phyloP scores from a whole-genome alignment of 2,797 vertebrate species.

The Pachyuromys duprasi region DNA sequence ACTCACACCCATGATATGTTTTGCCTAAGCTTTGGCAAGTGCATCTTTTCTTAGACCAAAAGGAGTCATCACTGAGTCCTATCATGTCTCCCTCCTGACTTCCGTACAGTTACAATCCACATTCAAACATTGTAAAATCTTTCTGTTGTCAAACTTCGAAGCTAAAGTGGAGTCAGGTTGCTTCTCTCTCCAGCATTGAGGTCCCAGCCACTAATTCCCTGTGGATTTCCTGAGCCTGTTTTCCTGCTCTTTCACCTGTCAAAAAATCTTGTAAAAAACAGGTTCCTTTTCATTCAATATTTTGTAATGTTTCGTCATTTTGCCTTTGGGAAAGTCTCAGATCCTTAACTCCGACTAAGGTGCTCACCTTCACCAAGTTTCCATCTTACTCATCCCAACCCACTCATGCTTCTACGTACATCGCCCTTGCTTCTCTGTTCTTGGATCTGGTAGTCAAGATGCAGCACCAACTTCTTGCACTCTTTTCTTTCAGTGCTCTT shows the following conservation, averaged over 20 bases:
- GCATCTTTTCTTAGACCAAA: background rate
- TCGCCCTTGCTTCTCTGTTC: background rate
- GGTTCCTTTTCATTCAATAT: background rate
- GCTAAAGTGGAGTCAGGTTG: too few relatives aligned
- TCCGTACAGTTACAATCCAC: background rate
- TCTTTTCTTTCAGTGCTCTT: background rate
- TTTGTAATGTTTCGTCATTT: conserved; percentile 25
- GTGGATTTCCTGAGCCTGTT: background rate
- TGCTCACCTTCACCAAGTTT: background rate
- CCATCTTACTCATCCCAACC: background rate
- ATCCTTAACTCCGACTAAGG: background rate
- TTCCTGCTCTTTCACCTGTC: background rate
- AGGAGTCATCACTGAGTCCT: background rate
- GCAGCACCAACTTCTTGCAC: background rate
- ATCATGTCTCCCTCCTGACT: background rate
- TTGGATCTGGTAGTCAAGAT: background rate
- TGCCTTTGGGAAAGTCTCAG: conserved; percentile 9
- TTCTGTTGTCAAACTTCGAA: background rate
- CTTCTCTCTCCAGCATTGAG: background rate
- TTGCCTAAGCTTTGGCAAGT: background rate
- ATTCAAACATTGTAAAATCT: background rate
- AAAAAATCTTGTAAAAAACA: background rate
- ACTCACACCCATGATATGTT: background rate
- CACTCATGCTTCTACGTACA: background rate
- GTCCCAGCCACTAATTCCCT: background rate